phyloP scores from a whole-genome alignment of 1,140 invertebrate species.

The Temnothorax longispinosus region DNA sequence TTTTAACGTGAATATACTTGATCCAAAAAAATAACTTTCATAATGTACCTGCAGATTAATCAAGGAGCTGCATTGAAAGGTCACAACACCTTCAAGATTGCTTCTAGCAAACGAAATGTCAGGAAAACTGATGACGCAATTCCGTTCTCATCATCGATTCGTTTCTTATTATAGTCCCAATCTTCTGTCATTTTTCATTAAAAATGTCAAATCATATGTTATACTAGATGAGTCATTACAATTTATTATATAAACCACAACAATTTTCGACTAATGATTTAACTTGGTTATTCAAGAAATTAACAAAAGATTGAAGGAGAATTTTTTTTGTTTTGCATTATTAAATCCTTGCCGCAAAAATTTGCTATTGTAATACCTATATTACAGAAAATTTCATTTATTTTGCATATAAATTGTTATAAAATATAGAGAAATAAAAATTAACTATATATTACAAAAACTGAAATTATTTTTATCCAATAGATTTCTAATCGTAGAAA shows the following conservation, averaged over 20 bases:
- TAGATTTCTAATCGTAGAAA: neutral
- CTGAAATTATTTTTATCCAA: neutral
- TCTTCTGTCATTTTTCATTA: slow-evolving; percentile 14
- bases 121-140: slow-evolving; percentile 52
- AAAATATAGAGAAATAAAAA: slow-evolving; percentile 7
- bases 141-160: slow-evolving; percentile 16
- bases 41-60: neutral
- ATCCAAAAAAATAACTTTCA: neutral
- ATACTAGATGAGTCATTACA: neutral
- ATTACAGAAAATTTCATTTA: neutral
- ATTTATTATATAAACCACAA: slow-evolving; percentile 1
- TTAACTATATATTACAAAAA: neutral
- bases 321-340: slow-evolving; percentile 2
- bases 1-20: neutral
- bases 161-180: neutral
- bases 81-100: slow-evolving; percentile 1
- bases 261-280: neutral
- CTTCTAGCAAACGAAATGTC: slow-evolving; percentile 40
- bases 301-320: neutral
- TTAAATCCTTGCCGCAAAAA: neutral
- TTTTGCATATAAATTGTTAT: neutral
- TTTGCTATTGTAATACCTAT: neutral
- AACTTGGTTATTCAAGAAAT: neutral
- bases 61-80: slow-evolving; percentile 10
- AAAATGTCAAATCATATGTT: neutral